Percentiles rank a stretch among this genome's conserved stretches.
Conservation (phyloP, 2,113 vertebrate genomes). For the Noctilio leporinus region DNA sequence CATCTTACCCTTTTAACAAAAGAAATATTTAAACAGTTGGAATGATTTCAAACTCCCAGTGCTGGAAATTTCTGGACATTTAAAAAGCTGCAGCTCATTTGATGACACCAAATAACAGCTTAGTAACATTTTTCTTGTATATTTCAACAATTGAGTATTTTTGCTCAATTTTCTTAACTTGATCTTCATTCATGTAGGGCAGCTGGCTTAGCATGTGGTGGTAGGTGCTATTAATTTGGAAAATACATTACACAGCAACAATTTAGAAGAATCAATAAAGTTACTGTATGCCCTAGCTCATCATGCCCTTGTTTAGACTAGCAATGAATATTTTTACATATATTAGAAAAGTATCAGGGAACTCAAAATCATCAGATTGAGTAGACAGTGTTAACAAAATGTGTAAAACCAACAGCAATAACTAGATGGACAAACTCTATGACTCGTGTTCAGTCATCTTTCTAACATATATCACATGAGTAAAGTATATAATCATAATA, state of each 20-base stretch:
- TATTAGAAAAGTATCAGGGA: background rate
- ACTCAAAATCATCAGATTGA: background rate
- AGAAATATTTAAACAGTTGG: slow-evolving; percentile 13
- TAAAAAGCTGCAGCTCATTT: slow-evolving; percentile 20
- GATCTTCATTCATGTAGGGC: slow-evolving; percentile 47
- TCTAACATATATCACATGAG: background rate
- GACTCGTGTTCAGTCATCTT: background rate
- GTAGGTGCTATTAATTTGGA: slow-evolving; percentile 51
- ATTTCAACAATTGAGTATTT: slow-evolving; percentile 54
- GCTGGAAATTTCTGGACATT: background rate
- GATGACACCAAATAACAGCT: background rate
- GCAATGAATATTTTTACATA: slow-evolving; percentile 64
- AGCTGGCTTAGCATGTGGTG: slow-evolving; percentile 61
- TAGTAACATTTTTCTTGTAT: slow-evolving; percentile 35
- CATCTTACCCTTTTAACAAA: background rate
- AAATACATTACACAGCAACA: slow-evolving; percentile 63
- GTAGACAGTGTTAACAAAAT: background rate
- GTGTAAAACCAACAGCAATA: background rate
- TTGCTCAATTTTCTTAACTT: slow-evolving; percentile 65
- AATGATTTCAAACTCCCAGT: background rate
- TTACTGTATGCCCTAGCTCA: slow-evolving; percentile 63
- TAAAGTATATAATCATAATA: background rate
- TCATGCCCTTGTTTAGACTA: slow-evolving; percentile 50
- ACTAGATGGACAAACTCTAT: background rate
- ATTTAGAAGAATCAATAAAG: slow-evolving; percentile 69